These are phyloP conservation scores for Montipora efflorescens DNA, from an alignment of 64 coral and sea anemone genomes.

Conservation along the genomic window DNA sequence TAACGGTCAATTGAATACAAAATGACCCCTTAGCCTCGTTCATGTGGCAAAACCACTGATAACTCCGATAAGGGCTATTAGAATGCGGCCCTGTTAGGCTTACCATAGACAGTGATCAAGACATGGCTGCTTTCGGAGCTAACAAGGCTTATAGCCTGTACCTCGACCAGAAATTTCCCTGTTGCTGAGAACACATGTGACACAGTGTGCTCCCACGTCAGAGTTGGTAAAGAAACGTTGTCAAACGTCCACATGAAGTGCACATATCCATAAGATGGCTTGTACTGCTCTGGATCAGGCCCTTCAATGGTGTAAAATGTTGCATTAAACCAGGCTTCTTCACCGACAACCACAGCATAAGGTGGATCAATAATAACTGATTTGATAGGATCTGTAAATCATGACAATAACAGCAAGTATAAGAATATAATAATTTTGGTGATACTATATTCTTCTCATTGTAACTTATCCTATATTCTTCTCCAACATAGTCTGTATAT, in stretches of 20 bases:
- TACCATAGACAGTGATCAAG: conserved; percentile 34
- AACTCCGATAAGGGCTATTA: too few species aligned
- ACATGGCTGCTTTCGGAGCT: background rate
- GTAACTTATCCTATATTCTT: background rate
- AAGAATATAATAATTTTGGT: too few species aligned
- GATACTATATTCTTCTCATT: too few species aligned
- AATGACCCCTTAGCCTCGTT: too few species aligned
- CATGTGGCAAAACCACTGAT: too few species aligned
- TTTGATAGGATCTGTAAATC: conserved; percentile 19
- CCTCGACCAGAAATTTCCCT: conserved; percentile 17
- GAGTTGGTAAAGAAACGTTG: background rate
- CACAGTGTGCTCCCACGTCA: conserved; percentile 44
- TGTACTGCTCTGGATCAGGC: background rate
- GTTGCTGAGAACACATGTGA: conserved; percentile 16
- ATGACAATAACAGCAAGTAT: too few species aligned
- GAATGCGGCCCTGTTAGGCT: background rate
- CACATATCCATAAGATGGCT: conserved; percentile 34
- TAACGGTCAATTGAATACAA: too few species aligned
- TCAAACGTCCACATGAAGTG: conserved; percentile 73
- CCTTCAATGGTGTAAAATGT: conserved; percentile 1
- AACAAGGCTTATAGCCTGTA: conserved; percentile 35
- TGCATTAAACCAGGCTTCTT: conserved; percentile 34
- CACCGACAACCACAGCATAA: conserved; percentile 39
- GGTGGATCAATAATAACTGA: conserved; percentile 34
- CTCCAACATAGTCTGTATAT: too few species aligned